Percentiles rank a stretch among this genome's conserved stretches.
These are phyloP conservation scores for Drosophila colorata DNA, from an alignment of 2,888 invertebrate species.

Conservation along the genomic window DNA sequence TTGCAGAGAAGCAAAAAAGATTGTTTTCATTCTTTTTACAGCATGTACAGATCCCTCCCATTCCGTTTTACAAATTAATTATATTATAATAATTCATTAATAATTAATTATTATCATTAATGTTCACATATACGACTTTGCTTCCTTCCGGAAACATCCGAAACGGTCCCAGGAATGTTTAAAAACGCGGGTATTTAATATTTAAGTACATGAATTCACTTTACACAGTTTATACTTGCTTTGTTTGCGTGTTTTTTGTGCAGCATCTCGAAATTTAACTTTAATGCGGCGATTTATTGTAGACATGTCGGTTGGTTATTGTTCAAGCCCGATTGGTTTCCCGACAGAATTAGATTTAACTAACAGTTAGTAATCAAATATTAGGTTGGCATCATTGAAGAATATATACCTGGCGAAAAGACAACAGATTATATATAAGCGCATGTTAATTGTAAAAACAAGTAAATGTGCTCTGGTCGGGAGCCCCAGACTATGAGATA, in stretches of 20 bases:
- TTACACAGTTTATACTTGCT: conserved; percentile 5
- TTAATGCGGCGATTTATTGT: conserved; percentile 17
- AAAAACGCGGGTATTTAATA: too few relatives aligned
- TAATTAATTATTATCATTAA: too few relatives aligned
- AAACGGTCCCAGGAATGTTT: too few relatives aligned
- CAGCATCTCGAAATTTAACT: conserved; percentile 25
- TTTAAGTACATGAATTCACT: not conserved
- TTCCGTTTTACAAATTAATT: too few relatives aligned
- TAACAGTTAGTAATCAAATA: not conserved
- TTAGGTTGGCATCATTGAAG: not conserved
- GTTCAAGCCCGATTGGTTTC: not conserved
- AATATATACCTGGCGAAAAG: not conserved
- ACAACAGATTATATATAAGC: not conserved
- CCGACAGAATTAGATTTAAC: not conserved
- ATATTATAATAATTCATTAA: too few relatives aligned
- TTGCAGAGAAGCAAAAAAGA: too few relatives aligned
- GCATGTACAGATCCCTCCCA: too few relatives aligned
- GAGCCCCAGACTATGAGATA: too few relatives aligned
- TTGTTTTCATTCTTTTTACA: too few relatives aligned
- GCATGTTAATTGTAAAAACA: too few relatives aligned
- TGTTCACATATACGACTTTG: too few relatives aligned
- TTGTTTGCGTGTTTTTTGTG: not conserved
- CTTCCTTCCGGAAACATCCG: too few relatives aligned
- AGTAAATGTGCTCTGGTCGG: not conserved
- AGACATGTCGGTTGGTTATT: conserved; percentile 16